Evolutionary conservation across 2,888 invertebrate genomes (phyloP).

Genomic region (Scelioninae gen. 1): DNA sequence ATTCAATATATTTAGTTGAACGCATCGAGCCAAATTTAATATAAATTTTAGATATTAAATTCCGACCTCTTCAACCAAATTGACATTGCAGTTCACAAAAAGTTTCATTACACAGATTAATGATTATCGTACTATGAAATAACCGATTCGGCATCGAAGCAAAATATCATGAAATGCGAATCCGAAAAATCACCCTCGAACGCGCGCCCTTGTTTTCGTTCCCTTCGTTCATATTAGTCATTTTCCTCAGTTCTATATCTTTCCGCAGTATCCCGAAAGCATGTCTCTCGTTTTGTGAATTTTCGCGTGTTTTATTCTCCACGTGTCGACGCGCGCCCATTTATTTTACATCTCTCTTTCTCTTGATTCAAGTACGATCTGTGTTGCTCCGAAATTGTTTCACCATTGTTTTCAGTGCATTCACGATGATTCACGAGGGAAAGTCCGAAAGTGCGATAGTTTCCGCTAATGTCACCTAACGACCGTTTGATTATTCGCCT

Average conservation of each 20-base stretch:
- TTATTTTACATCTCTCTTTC: conserved; percentile 46
- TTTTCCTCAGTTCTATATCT: conserved; percentile 42
- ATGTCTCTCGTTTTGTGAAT: conserved; percentile 6
- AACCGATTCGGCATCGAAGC: too few species aligned
- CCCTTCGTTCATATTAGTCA: conserved; percentile 55
- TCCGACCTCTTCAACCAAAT: too few species aligned
- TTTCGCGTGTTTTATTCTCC: conserved; percentile 34
- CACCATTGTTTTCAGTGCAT: conserved; percentile 57
- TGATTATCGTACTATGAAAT: too few species aligned
- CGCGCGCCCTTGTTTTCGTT: conserved; percentile 33
- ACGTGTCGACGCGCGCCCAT: conserved; percentile 39
- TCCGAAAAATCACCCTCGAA: conserved; percentile 43
- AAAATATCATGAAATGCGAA: conserved; percentile 40
- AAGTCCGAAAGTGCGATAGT: conserved; percentile 39
- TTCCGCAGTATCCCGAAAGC: conserved; percentile 4
- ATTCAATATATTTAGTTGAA: too few species aligned
- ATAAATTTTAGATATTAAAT: too few species aligned
- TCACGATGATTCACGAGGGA: conserved; percentile 50
- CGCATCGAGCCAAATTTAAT: too few species aligned
- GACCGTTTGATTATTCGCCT: conserved; percentile 57
- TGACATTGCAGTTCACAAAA: too few species aligned
- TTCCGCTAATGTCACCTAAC: conserved; percentile 61
- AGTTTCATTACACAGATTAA: too few species aligned
- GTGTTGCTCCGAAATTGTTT: conserved; percentile 50
- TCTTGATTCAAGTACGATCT: conserved; percentile 30